phyloP scores from a whole-genome alignment of 2,113 vertebrate genomes.

The Dasyurus viverrinus region DNA sequence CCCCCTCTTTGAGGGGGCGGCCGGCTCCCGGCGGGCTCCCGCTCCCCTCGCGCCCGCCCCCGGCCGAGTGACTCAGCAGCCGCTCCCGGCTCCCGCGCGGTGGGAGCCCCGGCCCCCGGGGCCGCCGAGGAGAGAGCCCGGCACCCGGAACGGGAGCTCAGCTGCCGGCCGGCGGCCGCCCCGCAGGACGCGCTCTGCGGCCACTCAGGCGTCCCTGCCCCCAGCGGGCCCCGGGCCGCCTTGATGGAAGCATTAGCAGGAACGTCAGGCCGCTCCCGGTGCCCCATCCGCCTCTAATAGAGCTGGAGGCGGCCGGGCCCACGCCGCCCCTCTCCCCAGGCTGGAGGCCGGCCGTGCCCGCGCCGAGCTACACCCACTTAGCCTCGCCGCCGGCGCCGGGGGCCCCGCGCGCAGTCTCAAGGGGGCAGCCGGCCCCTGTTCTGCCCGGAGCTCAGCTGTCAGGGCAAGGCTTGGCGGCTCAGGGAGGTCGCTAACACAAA shows the following conservation, averaged over 20 bases:
- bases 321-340: neutral
- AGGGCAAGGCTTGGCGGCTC: neutral
- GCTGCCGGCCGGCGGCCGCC: neutral
- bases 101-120: neutral
- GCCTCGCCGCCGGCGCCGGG: neutral
- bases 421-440: neutral
- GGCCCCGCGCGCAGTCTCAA: neutral
- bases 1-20: neutral
- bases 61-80: conserved; percentile 13
- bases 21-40: neutral
- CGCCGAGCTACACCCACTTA: neutral
- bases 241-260: neutral
- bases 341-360: neutral
- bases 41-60: neutral
- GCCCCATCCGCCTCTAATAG: neutral
- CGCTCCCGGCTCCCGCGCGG: neutral
- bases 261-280: neutral
- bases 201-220: neutral
- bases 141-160: neutral
- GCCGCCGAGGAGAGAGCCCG: neutral
- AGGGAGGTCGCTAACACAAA: neutral
- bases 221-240: neutral
- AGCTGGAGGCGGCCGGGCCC: neutral
- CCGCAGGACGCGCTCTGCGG: neutral
- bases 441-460: neutral